phyloP scores from a whole-genome alignment of 2,888 invertebrate species.

The Coenonympha arcania region DNA sequence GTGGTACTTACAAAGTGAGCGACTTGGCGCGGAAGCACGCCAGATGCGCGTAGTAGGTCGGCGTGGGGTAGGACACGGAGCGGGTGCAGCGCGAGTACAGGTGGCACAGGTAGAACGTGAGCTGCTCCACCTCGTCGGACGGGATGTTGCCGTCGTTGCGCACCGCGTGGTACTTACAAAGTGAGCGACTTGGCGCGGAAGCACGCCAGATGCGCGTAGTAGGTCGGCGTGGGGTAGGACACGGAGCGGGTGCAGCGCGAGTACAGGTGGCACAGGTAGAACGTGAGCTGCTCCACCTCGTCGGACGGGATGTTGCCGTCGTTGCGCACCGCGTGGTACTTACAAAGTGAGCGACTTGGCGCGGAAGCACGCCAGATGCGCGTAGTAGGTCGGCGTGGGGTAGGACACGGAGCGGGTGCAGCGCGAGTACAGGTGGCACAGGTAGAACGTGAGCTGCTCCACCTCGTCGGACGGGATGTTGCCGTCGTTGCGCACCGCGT shows the following conservation, averaged over 20 bases:
- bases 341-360: too few species aligned
- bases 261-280: constrained; percentile 89
- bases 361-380: constrained; percentile 87
- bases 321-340: constrained; percentile 89
- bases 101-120: constrained; percentile 89
- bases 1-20: too few species aligned
- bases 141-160: constrained; percentile 83
- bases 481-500: constrained; percentile 86
- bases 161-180: constrained; percentile 88
- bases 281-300: constrained; percentile 84
- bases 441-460: constrained; percentile 84
- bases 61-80: constrained; percentile 88
- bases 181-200: constrained; percentile 78
- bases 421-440: constrained; percentile 89
- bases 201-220: constrained; percentile 90
- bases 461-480: constrained; percentile 81
- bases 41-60: constrained; percentile 90
- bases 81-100: constrained; percentile 88
- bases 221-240: constrained; percentile 90
- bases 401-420: constrained; percentile 89
- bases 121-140: constrained; percentile 82
- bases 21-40: constrained; percentile 82
- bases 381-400: constrained; percentile 90
- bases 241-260: constrained; percentile 87
- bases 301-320: constrained; percentile 81